Evolutionary conservation across 1,140 invertebrate species (phyloP).

Genomic region (Drosophila mayri): DNA sequence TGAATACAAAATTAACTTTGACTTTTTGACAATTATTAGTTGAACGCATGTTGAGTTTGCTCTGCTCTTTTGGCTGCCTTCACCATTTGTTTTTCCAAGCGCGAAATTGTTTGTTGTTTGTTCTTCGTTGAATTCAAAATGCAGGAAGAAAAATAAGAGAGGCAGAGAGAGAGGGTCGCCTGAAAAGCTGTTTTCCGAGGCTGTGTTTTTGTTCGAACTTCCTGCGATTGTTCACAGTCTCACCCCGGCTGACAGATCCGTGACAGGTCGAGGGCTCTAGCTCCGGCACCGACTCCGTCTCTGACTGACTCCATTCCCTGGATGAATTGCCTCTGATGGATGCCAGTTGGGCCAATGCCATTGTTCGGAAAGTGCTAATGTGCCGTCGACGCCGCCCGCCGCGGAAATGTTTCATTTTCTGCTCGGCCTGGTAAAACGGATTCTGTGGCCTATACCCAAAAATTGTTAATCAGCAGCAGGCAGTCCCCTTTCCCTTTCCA

Average conservation of each 20-base stretch:
- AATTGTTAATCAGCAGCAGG: slow-evolving; percentile 60
- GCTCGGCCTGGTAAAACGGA: slow-evolving; percentile 58
- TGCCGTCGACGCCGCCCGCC: slow-evolving; percentile 54
- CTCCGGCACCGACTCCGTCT: slow-evolving; percentile 1
- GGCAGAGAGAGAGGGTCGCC: slow-evolving; percentile 7
- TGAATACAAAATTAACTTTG: slow-evolving; percentile 69
- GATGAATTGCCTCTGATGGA: slow-evolving; percentile 62
- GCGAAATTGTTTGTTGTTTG: slow-evolving; percentile 82
- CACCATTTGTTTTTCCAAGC: slow-evolving; percentile 73
- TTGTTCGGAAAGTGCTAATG: slow-evolving; percentile 80
- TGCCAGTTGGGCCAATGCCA: slow-evolving; percentile 62
- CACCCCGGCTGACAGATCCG: slow-evolving; percentile 79
- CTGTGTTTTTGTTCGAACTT: slow-evolving; percentile 71
- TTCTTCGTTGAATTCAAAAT: slow-evolving; percentile 65
- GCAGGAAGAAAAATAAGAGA: slow-evolving; percentile 28
- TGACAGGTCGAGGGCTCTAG: slow-evolving; percentile 69
- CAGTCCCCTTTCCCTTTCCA: slow-evolving; percentile 17
- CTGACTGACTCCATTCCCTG: slow-evolving; percentile 4
- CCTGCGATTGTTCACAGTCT: slow-evolving; percentile 81
- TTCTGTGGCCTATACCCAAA: slow-evolving; percentile 50
- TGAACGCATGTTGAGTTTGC: slow-evolving; percentile 72
- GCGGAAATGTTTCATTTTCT: slow-evolving; percentile 81
- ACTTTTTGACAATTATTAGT: slow-evolving; percentile 83
- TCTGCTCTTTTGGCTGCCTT: slow-evolving; percentile 53
- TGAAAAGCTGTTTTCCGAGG: slow-evolving; percentile 43